Percentiles rank a stretch among this genome's conserved stretches.
Evolutionary conservation across 23 tunicate species (phyloP).

Genomic region (Trididemnum nubilum): DNA sequence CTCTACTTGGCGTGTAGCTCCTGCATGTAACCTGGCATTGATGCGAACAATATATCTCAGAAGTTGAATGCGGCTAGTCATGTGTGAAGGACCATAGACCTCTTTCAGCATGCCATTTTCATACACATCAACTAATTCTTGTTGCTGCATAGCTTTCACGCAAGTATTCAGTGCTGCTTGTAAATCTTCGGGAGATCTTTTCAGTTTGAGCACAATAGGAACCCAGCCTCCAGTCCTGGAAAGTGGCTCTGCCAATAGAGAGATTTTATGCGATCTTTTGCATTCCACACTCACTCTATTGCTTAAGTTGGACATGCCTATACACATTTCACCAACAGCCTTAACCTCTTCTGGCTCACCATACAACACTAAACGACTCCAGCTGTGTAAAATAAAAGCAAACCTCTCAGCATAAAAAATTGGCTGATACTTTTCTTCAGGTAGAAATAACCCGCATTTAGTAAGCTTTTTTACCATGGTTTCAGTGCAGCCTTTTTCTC

Average conservation of each 20-base stretch:
- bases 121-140: constrained; percentile 8
- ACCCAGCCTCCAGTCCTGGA: background rate
- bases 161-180: background rate
- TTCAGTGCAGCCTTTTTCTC: no score
- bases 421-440: background rate
- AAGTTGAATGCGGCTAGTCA: background rate
- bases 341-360: background rate
- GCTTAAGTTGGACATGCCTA: background rate
- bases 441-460: background rate
- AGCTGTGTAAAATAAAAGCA: constrained; percentile 33
- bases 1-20: no score
- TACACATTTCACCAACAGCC: background rate
- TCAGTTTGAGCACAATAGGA: background rate
- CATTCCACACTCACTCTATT: background rate
- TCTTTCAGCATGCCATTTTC: constrained; percentile 47
- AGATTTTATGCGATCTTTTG: background rate
- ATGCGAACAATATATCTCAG: constrained; percentile 20
- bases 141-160: background rate
- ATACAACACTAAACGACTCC: no score
- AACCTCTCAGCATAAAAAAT: constrained; percentile 27
- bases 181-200: background rate
- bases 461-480: background rate
- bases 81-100: constrained; percentile 12
- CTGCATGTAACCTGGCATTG: no score
- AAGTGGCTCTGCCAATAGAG: constrained; percentile 6